Conservation (phyloP, 1,140 invertebrate genomes). For the Drosophila parvula region DNA sequence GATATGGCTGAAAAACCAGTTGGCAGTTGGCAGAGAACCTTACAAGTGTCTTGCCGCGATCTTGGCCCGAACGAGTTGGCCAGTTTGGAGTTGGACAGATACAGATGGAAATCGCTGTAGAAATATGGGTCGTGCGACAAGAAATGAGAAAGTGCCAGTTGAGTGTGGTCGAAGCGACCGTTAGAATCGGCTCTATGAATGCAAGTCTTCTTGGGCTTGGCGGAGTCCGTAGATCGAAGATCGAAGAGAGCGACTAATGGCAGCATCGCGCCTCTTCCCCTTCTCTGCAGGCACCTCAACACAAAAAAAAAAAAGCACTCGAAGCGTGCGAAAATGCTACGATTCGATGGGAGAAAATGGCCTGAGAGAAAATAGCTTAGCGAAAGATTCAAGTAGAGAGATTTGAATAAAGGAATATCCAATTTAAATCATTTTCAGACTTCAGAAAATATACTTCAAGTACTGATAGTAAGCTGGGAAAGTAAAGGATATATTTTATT, state of each 20-base stretch:
- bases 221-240: conserved; percentile 35
- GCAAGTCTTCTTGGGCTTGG: conserved; percentile 49
- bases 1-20: conserved; percentile 34
- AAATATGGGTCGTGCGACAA: conserved; percentile 73
- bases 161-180: conserved; percentile 37
- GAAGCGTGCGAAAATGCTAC: conserved; percentile 32
- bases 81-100: conserved; percentile 25
- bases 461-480: neutral
- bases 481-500: neutral
- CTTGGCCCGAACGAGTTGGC: conserved; percentile 31
- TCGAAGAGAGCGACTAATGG: conserved; percentile 20
- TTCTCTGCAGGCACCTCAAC: neutral
- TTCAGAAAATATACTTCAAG: neutral
- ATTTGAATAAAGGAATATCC: neutral
- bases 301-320: conserved; percentile 8
- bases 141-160: conserved; percentile 70
- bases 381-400: neutral
- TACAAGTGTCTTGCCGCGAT: conserved; percentile 30
- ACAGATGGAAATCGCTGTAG: conserved; percentile 56
- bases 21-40: conserved; percentile 28
- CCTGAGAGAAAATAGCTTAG: neutral
- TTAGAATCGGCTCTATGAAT: conserved; percentile 49
- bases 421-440: too few species aligned
- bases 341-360: neutral
- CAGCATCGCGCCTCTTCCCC: neutral